Conservation (phyloP, 2,888 invertebrate genomes). For the Drosophila stalkeri region DNA sequence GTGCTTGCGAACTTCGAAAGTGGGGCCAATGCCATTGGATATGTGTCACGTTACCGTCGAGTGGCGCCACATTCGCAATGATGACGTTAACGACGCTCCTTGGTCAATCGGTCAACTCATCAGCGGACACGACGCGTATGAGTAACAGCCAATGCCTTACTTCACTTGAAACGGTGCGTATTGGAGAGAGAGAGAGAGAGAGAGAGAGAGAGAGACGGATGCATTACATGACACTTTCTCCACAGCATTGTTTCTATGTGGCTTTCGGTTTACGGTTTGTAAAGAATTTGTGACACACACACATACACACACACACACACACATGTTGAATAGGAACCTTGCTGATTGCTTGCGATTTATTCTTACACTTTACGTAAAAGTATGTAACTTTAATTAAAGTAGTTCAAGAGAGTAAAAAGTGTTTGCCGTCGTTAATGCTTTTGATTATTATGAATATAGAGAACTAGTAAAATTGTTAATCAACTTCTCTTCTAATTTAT, state of each 20-base stretch:
- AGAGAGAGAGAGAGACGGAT: background rate
- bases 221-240: conserved; percentile 22
- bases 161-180: conserved; percentile 23
- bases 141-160: conserved; percentile 28
- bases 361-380: conserved; percentile 38
- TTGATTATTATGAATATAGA: background rate
- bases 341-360: conserved; percentile 53
- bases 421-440: too few species aligned
- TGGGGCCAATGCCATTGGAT: conserved; percentile 43
- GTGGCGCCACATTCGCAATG: conserved; percentile 16
- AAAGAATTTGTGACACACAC: conserved; percentile 28
- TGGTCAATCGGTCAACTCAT: conserved; percentile 46
- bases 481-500: too few species aligned
- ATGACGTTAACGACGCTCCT: conserved; percentile 36
- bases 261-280: conserved; percentile 33
- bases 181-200: background rate
- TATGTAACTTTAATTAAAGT: background rate
- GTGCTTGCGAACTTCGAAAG: conserved; percentile 18
- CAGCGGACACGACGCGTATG: conserved; percentile 50
- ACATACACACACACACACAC: conserved; percentile 16
- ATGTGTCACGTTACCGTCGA: conserved; percentile 48
- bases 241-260: conserved; percentile 52
- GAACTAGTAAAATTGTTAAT: background rate
- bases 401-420: background rate
- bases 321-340: conserved; percentile 12